phyloP scores from a whole-genome alignment of 2,113 vertebrate species.

The Entelurus aequoreus region DNA sequence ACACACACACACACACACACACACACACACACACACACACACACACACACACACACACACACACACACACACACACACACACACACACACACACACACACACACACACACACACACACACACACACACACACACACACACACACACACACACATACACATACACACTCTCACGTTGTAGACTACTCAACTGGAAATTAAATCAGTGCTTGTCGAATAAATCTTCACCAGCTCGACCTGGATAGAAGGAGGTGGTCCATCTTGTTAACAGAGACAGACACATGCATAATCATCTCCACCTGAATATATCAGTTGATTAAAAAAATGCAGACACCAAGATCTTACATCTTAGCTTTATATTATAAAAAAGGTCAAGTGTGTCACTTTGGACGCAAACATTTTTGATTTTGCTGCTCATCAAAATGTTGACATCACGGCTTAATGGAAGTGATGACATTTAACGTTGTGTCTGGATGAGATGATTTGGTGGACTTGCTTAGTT shows the following conservation, averaged over 20 bases:
- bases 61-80: constrained; percentile 23
- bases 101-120: constrained; percentile 24
- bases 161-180: constrained; percentile 32
- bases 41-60: constrained; percentile 24
- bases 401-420: constrained; percentile 29
- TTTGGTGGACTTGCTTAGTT: constrained; percentile 42
- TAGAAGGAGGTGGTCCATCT: constrained; percentile 47
- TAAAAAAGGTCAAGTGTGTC: constrained; percentile 39
- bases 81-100: constrained; percentile 30
- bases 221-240: constrained; percentile 41
- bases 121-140: constrained; percentile 33
- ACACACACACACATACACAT: constrained; percentile 20
- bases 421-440: constrained; percentile 53
- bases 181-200: constrained; percentile 47
- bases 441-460: constrained; percentile 40
- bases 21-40: constrained; percentile 28
- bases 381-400: constrained; percentile 28
- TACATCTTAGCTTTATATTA: constrained; percentile 39
- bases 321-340: constrained; percentile 37
- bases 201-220: constrained; percentile 59
- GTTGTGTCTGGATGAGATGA: constrained; percentile 36
- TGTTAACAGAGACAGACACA: constrained; percentile 36
- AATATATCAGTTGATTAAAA: constrained; percentile 44
- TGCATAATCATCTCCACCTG: constrained; percentile 57
- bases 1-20: constrained; percentile 33